These are phyloP conservation scores for Grantiella picta DNA, from an alignment of 2,113 vertebrate genomes.

Conservation along the genomic window DNA sequence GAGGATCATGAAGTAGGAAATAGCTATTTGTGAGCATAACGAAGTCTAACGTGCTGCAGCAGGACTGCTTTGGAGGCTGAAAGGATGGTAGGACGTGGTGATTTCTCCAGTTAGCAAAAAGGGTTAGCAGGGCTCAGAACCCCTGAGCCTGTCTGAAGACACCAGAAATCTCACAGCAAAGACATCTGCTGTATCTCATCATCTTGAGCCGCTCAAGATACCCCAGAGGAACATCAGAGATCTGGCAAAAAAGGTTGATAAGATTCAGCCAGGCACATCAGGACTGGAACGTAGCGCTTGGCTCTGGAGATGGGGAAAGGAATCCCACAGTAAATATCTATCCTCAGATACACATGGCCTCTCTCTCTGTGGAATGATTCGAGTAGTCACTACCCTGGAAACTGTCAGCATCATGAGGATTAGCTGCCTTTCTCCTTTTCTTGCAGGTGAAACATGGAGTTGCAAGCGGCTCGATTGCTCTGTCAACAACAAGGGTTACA, in stretches of 20 bases:
- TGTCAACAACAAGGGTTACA: background rate
- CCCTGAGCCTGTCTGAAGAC: background rate
- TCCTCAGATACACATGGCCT: background rate
- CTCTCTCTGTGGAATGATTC: background rate
- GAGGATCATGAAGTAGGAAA: background rate
- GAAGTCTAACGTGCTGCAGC: accelerated
- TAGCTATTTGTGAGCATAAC: background rate
- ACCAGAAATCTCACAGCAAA: background rate
- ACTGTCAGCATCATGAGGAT: background rate
- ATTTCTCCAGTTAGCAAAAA: background rate
- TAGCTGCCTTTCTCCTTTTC: background rate
- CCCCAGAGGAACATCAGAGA: background rate
- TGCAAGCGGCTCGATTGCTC: background rate
- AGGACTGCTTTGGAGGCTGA: background rate
- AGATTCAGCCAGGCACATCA: background rate
- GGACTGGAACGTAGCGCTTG: background rate
- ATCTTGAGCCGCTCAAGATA: background rate
- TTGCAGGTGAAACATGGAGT: background rate
- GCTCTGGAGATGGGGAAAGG: background rate
- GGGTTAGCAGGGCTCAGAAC: background rate
- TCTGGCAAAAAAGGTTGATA: background rate
- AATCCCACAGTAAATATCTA: background rate
- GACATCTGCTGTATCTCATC: background rate
- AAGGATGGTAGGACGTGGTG: background rate
- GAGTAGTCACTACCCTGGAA: background rate